Evolutionary conservation across 2,888 invertebrate genomes (phyloP), one percentile per base, ranked within the genome.

Genomic region (Torymus tubicola): DNA sequence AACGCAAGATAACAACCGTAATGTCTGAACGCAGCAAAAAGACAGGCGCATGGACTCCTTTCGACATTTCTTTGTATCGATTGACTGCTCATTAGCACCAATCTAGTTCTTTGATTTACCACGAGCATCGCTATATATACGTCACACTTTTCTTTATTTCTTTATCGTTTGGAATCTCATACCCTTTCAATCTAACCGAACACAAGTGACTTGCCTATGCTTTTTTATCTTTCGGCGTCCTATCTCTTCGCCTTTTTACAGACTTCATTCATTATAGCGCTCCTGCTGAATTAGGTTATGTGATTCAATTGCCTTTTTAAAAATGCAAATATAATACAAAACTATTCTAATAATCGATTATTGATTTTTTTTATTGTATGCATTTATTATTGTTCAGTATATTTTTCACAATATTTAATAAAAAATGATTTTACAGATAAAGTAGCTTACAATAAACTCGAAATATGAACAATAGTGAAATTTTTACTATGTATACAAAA

Each of bases 1-100:
- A 65, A 52, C 13, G 31, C 24, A 63, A 64, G 77, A 72, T 72
- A 77, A 78, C 76, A 81, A 71, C 16, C 55, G 42, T 78, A 64
- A 74, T 61, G 67, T 69, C 57, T 60, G 53, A 31, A 13, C n/a
- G 60, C 58, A 16, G 61, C 52, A 68, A 81, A 82, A 82, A 80
- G 83, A 82, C 81, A 78, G 71, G 73, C 72, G 16, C 16, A 8
- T 18, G 24, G 57, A 1, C 52, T 79, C 80, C 78, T 84, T 85
- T 84, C 68, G 80, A 85, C 83, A 50, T 67, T 81, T 83, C 74
- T 79, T 81, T 64, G 78, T 83, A 84, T 86, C 84, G 84, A 84
- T 85, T 83, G 82, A 74, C 71, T 74, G 71, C 83, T 85, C 84
- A 81, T 85, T 86, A 85, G 83, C 70, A 71, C 75, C 83, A 83